Evolutionary conservation across 2,888 invertebrate species (phyloP).

Genomic region (Marronus borbonicus): DNA sequence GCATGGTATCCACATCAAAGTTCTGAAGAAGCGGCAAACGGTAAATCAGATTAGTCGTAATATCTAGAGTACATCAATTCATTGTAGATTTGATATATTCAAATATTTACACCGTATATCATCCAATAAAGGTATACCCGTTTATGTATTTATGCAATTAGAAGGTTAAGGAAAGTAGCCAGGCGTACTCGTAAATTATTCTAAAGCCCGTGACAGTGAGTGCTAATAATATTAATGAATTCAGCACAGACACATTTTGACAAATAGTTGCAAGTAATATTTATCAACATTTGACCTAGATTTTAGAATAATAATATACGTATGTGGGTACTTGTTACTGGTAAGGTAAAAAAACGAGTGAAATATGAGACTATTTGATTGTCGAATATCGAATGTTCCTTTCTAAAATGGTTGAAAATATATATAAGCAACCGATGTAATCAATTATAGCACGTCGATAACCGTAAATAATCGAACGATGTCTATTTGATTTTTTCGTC

Average conservation of each 20-base stretch:
- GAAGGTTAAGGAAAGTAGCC: conserved; percentile 43
- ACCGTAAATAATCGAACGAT: not conserved
- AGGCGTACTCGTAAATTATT: conserved; percentile 27
- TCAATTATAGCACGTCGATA: not conserved
- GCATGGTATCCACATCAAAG: too few species aligned
- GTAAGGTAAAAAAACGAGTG: too few species aligned
- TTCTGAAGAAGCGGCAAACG: too few species aligned
- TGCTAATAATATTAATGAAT: conserved; percentile 36
- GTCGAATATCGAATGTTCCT: not conserved
- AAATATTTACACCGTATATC: too few species aligned
- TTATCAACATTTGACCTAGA: conserved; percentile 22
- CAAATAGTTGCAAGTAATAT: not conserved
- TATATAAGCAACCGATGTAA: not conserved
- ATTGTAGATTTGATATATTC: too few species aligned
- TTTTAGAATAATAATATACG: conserved; percentile 3
- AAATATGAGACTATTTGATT: too few species aligned
- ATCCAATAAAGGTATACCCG: too few species aligned
- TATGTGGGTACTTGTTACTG: too few species aligned
- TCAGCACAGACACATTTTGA: conserved; percentile 2
- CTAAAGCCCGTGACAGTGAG: not conserved
- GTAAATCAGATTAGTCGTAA: too few species aligned
- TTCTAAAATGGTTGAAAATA: not conserved
- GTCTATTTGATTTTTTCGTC: not conserved
- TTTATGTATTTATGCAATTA: conserved; percentile 16
- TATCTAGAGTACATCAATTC: too few species aligned